Evolutionary conservation across 2,113 vertebrate genomes (phyloP).

Genomic region (Elephas maximus): DNA sequence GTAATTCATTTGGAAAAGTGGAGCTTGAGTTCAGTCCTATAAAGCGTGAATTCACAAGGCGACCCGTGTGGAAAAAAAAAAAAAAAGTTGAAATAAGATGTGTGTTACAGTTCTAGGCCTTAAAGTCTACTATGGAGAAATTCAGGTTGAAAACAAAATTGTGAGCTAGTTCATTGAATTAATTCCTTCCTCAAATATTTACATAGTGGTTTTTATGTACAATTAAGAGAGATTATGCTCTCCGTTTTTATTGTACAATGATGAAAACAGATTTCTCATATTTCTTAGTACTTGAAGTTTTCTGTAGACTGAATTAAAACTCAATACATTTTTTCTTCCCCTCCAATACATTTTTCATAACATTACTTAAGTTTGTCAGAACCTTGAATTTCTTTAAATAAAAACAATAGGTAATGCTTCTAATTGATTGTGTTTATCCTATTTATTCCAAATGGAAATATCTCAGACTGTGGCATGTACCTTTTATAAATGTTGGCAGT

Average conservation of each 20-base stretch:
- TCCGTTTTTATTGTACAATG: background rate
- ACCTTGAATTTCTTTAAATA: background rate
- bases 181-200: background rate
- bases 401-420: background rate
- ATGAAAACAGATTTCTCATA: background rate
- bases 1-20: background rate
- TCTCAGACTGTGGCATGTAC: background rate
- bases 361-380: background rate
- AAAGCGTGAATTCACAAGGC: background rate
- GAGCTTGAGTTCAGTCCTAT: background rate
- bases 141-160: background rate
- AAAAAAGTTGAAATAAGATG: background rate
- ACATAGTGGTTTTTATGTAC: background rate
- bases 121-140: background rate
- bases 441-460: background rate
- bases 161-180: background rate
- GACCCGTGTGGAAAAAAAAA: fast-evolving
- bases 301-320: background rate
- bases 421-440: background rate
- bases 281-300: background rate
- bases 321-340: background rate
- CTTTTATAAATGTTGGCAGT: background rate
- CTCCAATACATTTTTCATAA: background rate
- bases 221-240: background rate
- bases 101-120: background rate